These are phyloP conservation scores for Ancistrus triradiatus DNA, from an alignment of 2,113 vertebrate species.

Conservation along the genomic window DNA sequence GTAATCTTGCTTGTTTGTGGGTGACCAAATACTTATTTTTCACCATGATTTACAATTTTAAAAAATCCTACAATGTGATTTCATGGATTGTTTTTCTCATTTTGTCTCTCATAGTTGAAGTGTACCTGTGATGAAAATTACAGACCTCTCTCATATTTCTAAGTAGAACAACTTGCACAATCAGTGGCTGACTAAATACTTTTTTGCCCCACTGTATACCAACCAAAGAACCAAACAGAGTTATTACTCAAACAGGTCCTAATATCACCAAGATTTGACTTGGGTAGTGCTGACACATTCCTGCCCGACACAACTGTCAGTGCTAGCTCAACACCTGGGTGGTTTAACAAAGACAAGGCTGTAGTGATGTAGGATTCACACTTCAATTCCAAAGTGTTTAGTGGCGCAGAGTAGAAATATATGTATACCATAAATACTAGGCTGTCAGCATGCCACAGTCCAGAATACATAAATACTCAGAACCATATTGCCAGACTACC, in stretches of 20 bases:
- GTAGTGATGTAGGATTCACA: not conserved
- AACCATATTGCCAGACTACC: conserved; percentile 12
- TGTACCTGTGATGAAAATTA: too few relatives aligned
- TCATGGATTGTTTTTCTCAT: too few relatives aligned
- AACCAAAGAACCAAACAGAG: not conserved
- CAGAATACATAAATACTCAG: conserved; percentile 13
- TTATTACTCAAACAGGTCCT: not conserved
- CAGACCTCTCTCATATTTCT: too few relatives aligned
- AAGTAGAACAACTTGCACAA: too few relatives aligned
- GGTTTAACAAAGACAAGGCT: not conserved
- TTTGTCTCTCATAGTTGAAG: too few relatives aligned
- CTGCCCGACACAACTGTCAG: not conserved
- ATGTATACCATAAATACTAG: conserved; percentile 13
- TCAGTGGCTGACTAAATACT: too few relatives aligned
- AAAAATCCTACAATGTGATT: too few relatives aligned
- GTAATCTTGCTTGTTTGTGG: too few relatives aligned
- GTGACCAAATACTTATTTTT: too few relatives aligned
- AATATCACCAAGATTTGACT: not conserved
- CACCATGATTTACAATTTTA: too few relatives aligned
- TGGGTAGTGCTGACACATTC: not conserved
- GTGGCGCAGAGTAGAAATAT: not conserved
- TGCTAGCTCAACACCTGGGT: not conserved
- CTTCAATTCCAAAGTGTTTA: not conserved
- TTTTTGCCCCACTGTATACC: too few relatives aligned
- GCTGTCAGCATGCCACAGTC: conserved; percentile 21